Conservation (phyloP, 2,113 vertebrate genomes). For the Crotalus tigris region DNA sequence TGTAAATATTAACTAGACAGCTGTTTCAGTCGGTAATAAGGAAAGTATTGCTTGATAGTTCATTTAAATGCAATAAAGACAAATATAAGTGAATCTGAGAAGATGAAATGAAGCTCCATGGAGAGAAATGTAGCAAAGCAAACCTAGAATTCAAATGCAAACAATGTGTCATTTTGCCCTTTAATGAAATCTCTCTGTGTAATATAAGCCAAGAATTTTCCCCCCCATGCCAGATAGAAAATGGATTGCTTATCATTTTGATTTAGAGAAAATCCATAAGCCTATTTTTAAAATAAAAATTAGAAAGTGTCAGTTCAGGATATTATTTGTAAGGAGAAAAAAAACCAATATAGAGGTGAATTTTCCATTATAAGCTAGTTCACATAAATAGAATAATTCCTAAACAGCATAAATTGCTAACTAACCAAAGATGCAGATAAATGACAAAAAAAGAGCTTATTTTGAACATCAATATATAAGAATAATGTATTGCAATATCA, state of each 20-base stretch:
- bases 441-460: neutral
- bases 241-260: neutral
- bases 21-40: slow-evolving; percentile 1
- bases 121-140: neutral
- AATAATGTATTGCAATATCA: neutral
- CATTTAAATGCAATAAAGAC: neutral
- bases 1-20: neutral
- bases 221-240: neutral
- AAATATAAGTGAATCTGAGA: slow-evolving; percentile 12
- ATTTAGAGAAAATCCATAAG: neutral
- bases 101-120: neutral
- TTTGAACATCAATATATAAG: neutral
- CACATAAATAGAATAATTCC: neutral
- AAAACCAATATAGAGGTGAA: neutral
- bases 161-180: neutral
- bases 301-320: neutral
- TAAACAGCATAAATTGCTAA: neutral
- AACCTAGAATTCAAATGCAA: neutral
- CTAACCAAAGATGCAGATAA: neutral
- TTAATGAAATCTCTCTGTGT: neutral
- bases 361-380: neutral
- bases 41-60: neutral
- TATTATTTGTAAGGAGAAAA: neutral
- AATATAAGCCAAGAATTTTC: neutral
- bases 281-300: neutral